Evolutionary conservation across 2,797 vertebrate species (phyloP).

Genomic region (Tolypeutes matacus): DNA sequence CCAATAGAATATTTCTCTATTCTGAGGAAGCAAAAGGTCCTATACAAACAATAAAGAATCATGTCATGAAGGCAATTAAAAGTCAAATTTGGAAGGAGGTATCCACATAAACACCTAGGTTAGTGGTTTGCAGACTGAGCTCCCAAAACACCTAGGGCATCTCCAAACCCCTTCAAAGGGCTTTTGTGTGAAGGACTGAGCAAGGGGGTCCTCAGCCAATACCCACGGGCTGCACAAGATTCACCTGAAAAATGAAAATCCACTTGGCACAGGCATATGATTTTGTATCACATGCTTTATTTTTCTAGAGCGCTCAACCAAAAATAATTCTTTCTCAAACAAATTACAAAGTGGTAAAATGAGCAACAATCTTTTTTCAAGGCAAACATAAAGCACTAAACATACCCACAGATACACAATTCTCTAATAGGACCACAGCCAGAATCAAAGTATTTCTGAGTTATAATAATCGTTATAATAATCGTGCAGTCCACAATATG

Average conservation of each 20-base stretch:
- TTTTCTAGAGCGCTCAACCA: neutral
- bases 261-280: neutral
- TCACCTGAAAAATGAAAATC: neutral
- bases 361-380: neutral
- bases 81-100: neutral
- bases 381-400: neutral
- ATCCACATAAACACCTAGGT: neutral
- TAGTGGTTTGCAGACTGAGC: neutral
- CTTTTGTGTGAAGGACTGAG: neutral
- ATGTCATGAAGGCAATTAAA: neutral
- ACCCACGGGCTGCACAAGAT: neutral
- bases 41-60: neutral
- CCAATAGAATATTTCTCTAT: neutral
- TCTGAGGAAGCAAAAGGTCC: neutral
- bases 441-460: slow-evolving; percentile 16
- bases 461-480: slow-evolving; percentile 39
- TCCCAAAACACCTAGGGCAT: neutral
- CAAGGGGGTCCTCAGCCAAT: neutral
- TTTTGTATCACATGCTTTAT: neutral
- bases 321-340: neutral
- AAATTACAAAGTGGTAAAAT: neutral
- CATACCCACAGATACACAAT: neutral
- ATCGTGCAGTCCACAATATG: neutral
- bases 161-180: neutral
- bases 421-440: neutral